Evolutionary conservation across 64 coral and sea anemone species (phyloP).

Genomic region (Cladopsammia gracilis): DNA sequence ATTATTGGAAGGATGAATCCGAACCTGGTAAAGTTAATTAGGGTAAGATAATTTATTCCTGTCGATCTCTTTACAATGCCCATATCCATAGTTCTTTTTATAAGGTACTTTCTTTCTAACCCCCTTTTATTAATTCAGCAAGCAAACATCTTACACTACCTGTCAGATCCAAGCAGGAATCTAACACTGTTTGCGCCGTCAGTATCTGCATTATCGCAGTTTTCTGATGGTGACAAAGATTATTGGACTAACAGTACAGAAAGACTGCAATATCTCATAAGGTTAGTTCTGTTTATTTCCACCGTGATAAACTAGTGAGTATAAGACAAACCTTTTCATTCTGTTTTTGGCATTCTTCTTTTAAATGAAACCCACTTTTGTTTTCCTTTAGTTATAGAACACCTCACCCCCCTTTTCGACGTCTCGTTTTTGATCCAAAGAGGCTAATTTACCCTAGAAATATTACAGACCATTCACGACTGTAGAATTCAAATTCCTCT

Average conservation of each 20-base stretch:
- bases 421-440: no score
- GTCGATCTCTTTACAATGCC: neutral
- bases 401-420: no score
- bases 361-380: no score
- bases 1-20: constrained; percentile 31
- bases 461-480: no score
- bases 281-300: neutral
- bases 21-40: constrained; percentile 9
- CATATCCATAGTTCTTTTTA: no score
- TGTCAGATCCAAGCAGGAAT: constrained; percentile 27
- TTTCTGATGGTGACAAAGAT: neutral
- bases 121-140: constrained; percentile 11
- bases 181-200: constrained; percentile 73
- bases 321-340: no score
- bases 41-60: neutral
- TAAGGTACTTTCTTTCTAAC: neutral
- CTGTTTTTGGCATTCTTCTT: no score
- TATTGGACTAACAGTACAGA: constrained; percentile 59
- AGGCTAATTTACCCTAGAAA: no score
- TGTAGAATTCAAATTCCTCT: no score
- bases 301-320: neutral
- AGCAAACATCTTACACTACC: constrained; percentile 55
- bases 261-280: constrained; percentile 58
- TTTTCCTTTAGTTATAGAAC: no score
- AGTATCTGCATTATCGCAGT: constrained; percentile 8